Base-by-base conservation (phyloP, 2,797 vertebrate species). In the Cossypha niveicapilla region DNA sequence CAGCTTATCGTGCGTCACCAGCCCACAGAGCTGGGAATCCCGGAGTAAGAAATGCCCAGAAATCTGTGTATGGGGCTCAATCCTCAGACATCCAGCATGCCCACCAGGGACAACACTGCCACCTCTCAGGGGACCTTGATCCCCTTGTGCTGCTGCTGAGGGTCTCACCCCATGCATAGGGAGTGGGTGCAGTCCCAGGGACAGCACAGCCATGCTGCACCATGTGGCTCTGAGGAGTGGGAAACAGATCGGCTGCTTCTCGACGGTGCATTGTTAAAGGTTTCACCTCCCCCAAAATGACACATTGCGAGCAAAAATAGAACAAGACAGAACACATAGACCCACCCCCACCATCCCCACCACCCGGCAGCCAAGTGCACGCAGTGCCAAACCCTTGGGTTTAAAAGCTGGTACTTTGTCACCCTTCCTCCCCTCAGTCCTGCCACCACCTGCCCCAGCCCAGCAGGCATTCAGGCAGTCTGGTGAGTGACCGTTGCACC, bases 221-320 rank as follows among this genome's bases (percentile, higher is more conserved):
- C 21, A 10, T 68, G 86, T 54, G 50, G 57, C 78, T 89, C 50
- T 27, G 57, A 51, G 65, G 91, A 90, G 45, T 18, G n/a, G 61
- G 28, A 65, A 85, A 75, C 86, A 87, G 91, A 68, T 88, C 37
- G 76, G 71, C 91, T 80, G 79, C 79, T 94, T 92, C 84, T 96
- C 2, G 3, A 32, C 3, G 4, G 77, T 58, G 94, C 94, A 81
- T 93, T 89, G 90, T 96, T 96, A 91, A 93, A 96, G 92, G 87
- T 94, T 97, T 96, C 92, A 95, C 93, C 94, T 96, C 93, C 96
- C 92, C 90, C 96, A 95, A 94, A 92, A 85, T 97, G 96, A 96
- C 93, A 96, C 94, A 96, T 94, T 80, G 60, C 23, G 2, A 83
- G 85, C 92, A 83, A 92, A 96, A 97, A 97, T 97, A 97, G 96